Conservation (phyloP, 2,113 vertebrate genomes). For the human region GRCh38 chr2:124556001-124556500, state of each 20-base stretch:
- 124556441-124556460: background rate
- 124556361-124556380: background rate
- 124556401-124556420: background rate
- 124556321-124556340: background rate
- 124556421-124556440: background rate
- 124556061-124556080: accelerated
- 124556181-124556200: background rate
- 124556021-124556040: background rate
- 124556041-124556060: background rate
- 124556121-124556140: background rate
- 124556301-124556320: background rate
- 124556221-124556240: background rate
- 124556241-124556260: background rate
- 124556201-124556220: background rate
- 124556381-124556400: background rate
- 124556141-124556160: background rate
- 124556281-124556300: background rate
- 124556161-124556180: background rate
- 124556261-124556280: background rate
- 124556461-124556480: background rate
- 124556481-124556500: background rate
- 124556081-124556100: background rate
- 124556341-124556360: background rate
- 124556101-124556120: background rate
- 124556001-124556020: background rate